Base-by-base conservation (phyloP, 2,888 invertebrate species). In the Andrena fulva region DNA sequence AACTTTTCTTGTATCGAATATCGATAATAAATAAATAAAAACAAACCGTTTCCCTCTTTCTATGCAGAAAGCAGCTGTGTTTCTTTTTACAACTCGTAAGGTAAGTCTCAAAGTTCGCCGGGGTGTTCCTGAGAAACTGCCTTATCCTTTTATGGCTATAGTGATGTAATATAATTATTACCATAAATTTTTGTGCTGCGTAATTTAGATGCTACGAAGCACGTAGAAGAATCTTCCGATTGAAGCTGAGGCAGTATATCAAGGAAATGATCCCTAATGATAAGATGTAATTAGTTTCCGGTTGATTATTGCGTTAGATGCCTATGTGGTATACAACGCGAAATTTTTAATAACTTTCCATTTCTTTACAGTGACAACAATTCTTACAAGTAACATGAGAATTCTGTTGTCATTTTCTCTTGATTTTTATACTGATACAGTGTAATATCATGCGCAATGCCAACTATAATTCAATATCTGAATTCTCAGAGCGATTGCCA, bases 21-120 rank as follows among this genome's bases (percentile, higher is more conserved):
- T 60, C 2, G 29, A 12, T 35, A 67, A 66, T 60, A 60, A 67
- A 73, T 73, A 60, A 67, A 73, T 73, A 67, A 59, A 60, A 20
- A 20, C 20, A 20, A 20, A 20, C 20, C 24, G 42, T 60, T 4
- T 4, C 10, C 3, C 10, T 35, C 35, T 35, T 35, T 35, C 35
- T 35, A 10, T 35, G 35, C 35, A 35, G 10, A 35, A 10, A 35
- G 8, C 33, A 33, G 33, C 33, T 33, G 31, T 5, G 33, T 33
- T 33, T 33, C 33, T 33, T 33, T 33, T 33, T 8, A 33, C 33
- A 33, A 33, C 8, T 33, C 33, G 33, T 33, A 33, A 8, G 8
- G 8, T 33, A 33, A 33, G 33, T 33, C 33, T 33, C 35, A 35
- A 35, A 42, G 42, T 42, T 4, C 12, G 12, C 42, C 12, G 42